Percentiles rank a stretch among this genome's conserved stretches.
These are phyloP conservation scores for Zygothrica quintamaculata DNA, from an alignment of 2,888 invertebrate species.

Conservation along the genomic window DNA sequence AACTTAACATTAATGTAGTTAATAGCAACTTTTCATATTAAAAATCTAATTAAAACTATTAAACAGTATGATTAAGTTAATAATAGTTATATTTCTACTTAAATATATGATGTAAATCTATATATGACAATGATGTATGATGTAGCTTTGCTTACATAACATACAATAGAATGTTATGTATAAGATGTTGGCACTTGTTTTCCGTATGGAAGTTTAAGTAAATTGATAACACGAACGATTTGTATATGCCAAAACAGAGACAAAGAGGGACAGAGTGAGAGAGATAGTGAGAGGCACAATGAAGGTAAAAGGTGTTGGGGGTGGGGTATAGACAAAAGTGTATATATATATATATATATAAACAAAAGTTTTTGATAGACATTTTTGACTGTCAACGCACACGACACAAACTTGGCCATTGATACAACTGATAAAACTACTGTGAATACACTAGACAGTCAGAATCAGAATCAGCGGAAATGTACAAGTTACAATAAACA, in stretches of 20 bases:
- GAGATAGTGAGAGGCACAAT: too few relatives aligned
- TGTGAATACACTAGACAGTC: constrained; percentile 31
- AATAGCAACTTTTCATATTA: too few relatives aligned
- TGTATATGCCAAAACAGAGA: too few relatives aligned
- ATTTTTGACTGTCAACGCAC: constrained; percentile 55
- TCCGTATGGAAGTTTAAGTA: background rate
- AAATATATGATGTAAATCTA: too few relatives aligned
- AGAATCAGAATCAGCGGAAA: constrained; percentile 58
- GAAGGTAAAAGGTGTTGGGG: too few relatives aligned
- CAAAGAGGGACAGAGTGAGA: too few relatives aligned
- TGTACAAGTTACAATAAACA: constrained; percentile 64
- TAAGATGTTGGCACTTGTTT: background rate
- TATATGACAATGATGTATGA: too few relatives aligned
- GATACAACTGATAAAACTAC: constrained; percentile 70
- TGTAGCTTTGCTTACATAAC: background rate
- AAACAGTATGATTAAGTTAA: too few relatives aligned
- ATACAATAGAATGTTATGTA: too few relatives aligned
- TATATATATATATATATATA: constrained; percentile 20
- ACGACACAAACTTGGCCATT: constrained; percentile 64
- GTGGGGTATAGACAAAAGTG: constrained; percentile 31
- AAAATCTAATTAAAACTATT: too few relatives aligned
- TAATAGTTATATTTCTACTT: too few relatives aligned
- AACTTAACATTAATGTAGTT: too few relatives aligned
- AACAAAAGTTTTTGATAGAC: constrained; percentile 60
- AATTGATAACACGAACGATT: constrained; percentile 13